A percentile compares a stretch with the other conserved stretches of the same genome.
Evolutionary conservation across 2,888 invertebrate genomes (phyloP).

Genomic region (Therioaphis trifolii): DNA sequence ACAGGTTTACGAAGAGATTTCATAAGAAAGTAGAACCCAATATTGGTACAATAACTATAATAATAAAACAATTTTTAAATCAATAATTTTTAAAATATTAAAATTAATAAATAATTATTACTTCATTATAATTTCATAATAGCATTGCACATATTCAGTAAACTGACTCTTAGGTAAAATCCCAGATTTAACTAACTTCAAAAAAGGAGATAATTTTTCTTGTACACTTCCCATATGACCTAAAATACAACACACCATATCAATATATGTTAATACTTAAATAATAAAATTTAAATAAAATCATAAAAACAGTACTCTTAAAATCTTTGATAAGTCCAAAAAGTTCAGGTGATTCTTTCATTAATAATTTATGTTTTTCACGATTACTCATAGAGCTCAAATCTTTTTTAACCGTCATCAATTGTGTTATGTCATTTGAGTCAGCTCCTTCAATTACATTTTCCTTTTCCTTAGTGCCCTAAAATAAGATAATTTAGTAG

Average conservation of each 20-base stretch:
- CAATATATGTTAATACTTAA: not conserved
- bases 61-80: slow-evolving; percentile 56
- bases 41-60: slow-evolving; percentile 86
- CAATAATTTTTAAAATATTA: not conserved
- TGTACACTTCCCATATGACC: slow-evolving; percentile 70
- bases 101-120: slow-evolving; percentile 66
- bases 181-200: slow-evolving; percentile 74
- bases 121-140: slow-evolving; percentile 76
- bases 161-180: slow-evolving; percentile 76
- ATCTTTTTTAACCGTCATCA: slow-evolving; percentile 79
- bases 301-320: slow-evolving; percentile 69
- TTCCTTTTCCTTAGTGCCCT: slow-evolving; percentile 67
- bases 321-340: slow-evolving; percentile 82
- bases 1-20: slow-evolving; percentile 80
- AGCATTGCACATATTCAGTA: slow-evolving; percentile 78
- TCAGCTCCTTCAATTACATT: slow-evolving; percentile 69
- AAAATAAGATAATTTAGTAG: slow-evolving; percentile 13
- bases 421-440: slow-evolving; percentile 66
- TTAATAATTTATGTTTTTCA: slow-evolving; percentile 81
- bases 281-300: slow-evolving; percentile 14
- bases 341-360: slow-evolving; percentile 91
- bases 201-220: slow-evolving; percentile 76
- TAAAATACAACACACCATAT: not conserved
- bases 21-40: slow-evolving; percentile 85
- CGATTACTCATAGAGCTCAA: slow-evolving; percentile 79